Evolutionary conservation across 92 coral and sea anemone genomes (phyloP), one percentile per base, ranked within the genome.

Genomic region (Epizoanthus stellaris): DNA sequence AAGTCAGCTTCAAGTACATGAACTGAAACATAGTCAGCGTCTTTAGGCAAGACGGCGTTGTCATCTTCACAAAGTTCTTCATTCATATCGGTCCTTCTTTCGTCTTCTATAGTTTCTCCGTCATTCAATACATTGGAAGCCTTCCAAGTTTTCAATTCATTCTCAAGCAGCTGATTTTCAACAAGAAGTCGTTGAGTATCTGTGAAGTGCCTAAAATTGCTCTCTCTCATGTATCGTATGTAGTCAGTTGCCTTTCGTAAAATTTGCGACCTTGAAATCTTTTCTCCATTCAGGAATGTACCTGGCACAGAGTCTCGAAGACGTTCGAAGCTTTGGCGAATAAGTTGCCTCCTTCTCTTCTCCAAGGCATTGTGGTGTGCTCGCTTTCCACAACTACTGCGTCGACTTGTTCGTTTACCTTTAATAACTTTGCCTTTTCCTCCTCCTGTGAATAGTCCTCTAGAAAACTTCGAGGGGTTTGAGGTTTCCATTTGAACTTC

Each of bases 281-380:
- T 79, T 34, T 63, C 43, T 63, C 23, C 49, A 12, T 43, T 30
- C 49, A 36, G 70, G 45, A 79, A 79, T 38, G 49, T 58, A 45
- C 52, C 40, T 20, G 83, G 83, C 56, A 79, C 72, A 36, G 83
- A 79, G 25, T 63, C 71, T 13, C 83, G 71, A 2, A 79, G 49
- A 45, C 45, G 45, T 52, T 79, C 83, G 47, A 79, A 79, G 52
- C 83, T 62, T n/a, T 45, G 83, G 43, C 83, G 83, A 63, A 79
- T 79, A 42, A 70, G 83, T 34, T 63, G 83, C n/a, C 83, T 42
- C 23, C 83, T 43, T 14, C 83, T 70, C 67, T 79, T 79, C 53
- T 79, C 83, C 13, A 79, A 58, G 2, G 83, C 83, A 38, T 79
- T 79, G 30, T 79, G 83, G 40, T 79, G 83, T 0, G 83, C 83